phyloP scores from a whole-genome alignment of 1,140 invertebrate genomes.

The Papilio dardanus region DNA sequence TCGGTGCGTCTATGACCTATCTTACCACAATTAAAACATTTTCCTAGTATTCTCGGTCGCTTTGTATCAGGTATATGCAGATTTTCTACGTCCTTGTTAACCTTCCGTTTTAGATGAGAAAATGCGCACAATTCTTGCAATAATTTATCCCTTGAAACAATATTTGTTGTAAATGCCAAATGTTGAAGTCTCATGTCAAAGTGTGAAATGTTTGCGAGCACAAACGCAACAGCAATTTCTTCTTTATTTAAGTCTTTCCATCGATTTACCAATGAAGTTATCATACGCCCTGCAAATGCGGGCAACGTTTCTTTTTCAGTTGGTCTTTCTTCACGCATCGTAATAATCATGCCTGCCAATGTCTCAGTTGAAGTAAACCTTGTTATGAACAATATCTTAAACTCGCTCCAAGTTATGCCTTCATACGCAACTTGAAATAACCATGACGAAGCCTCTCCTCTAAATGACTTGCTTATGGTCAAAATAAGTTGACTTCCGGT shows the following conservation, averaged over 20 bases:
- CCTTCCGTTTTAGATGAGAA: conserved; percentile 44
- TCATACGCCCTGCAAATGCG: conserved; percentile 44
- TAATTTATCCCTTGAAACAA: conserved; percentile 40
- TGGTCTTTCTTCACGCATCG: conserved; percentile 40
- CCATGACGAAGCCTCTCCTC: conserved; percentile 47
- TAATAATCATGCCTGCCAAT: conserved; percentile 49
- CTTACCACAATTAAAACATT: conserved; percentile 45
- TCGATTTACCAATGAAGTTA: conserved; percentile 37
- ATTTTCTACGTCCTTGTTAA: conserved; percentile 34
- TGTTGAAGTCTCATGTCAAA: conserved; percentile 45
- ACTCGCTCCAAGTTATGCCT: conserved; percentile 54
- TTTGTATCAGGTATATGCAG: conserved; percentile 30
- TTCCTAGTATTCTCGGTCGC: conserved; percentile 22
- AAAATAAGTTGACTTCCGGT: too few species aligned
- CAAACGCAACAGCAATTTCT: conserved; percentile 42
- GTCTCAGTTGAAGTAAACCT: conserved; percentile 53
- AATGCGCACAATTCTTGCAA: conserved; percentile 46
- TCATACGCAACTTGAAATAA: conserved; percentile 57
- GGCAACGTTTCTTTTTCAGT: conserved; percentile 45
- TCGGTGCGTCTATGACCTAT: too few species aligned
- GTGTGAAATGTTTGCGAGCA: conserved; percentile 43
- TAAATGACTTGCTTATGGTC: too few species aligned
- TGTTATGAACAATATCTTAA: conserved; percentile 51
- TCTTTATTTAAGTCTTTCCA: conserved; percentile 47
- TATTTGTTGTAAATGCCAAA: conserved; percentile 45